phyloP scores from a whole-genome alignment of 2,113 vertebrate genomes.

The Nothobranchius kuhntae region DNA sequence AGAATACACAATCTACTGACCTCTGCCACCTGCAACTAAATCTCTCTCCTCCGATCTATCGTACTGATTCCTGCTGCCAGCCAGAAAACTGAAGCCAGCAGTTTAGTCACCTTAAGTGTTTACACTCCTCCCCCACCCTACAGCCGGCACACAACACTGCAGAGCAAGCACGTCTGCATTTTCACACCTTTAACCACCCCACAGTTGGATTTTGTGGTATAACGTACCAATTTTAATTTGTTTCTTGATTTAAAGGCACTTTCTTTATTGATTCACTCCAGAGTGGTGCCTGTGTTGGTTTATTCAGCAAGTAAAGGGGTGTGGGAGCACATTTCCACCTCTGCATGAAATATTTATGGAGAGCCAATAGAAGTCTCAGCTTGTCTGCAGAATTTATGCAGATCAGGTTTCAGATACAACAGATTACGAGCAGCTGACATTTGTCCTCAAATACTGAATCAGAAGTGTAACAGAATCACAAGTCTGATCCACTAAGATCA shows the following conservation, averaged over 20 bases:
- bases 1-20: constrained; percentile 99
- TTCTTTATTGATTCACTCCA: neutral
- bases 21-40: constrained; percentile 98
- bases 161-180: constrained; percentile 5
- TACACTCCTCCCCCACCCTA: constrained; percentile 18
- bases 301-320: constrained; percentile 23
- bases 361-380: constrained; percentile 34
- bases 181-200: neutral
- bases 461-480: constrained; percentile 94
- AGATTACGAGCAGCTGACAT: constrained; percentile 93
- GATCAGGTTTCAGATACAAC: constrained; percentile 89
- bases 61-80: constrained; percentile 87
- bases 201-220: neutral
- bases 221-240: constrained; percentile 7
- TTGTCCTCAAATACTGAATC: constrained; percentile 96
- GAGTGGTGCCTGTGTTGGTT: constrained; percentile 8
- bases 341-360: constrained; percentile 71
- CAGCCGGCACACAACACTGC: constrained; percentile 24
- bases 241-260: constrained; percentile 4
- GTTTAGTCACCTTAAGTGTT: constrained; percentile 79
- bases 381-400: constrained; percentile 85
- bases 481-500: constrained; percentile 93
- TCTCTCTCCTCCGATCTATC: constrained; percentile 95
- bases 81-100: constrained; percentile 82
- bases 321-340: constrained; percentile 12